Percentiles rank a stretch among this genome's conserved stretches.
Evolutionary conservation across 1,140 invertebrate genomes (phyloP).

Genomic region (Caenorhabditis inopinata): DNA sequence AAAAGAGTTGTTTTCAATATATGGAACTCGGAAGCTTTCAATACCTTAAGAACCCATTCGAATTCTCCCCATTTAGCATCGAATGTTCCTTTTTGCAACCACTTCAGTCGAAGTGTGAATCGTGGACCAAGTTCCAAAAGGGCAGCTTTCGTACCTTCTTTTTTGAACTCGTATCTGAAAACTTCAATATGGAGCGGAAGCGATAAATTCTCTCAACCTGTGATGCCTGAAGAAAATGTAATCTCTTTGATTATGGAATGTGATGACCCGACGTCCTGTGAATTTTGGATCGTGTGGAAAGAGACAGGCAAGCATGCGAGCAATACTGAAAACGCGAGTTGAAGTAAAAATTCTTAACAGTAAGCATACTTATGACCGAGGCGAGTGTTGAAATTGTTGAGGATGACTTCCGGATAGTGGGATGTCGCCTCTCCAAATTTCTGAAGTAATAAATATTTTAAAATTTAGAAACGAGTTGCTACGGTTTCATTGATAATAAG

Average conservation of each 20-base stretch:
- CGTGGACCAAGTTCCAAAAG: slow-evolving; percentile 90
- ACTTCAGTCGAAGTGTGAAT: slow-evolving; percentile 88
- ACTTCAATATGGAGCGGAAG: background rate
- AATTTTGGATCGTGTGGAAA: slow-evolving; percentile 96
- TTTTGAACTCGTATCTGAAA: slow-evolving; percentile 84
- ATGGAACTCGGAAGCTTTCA: background rate
- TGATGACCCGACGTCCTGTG: slow-evolving; percentile 84
- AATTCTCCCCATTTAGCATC: slow-evolving; percentile 93
- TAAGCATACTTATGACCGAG: slow-evolving; percentile 75
- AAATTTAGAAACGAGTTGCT: too few species aligned
- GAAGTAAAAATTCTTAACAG: background rate
- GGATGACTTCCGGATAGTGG: slow-evolving; percentile 81
- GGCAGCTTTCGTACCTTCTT: slow-evolving; percentile 77
- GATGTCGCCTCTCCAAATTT: slow-evolving; percentile 61
- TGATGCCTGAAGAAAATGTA: slow-evolving; percentile 98
- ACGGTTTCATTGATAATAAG: too few species aligned
- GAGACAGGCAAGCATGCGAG: slow-evolving; percentile 87
- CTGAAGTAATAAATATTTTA: too few species aligned
- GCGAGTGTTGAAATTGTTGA: slow-evolving; percentile 93
- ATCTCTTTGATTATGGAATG: slow-evolving; percentile 97
- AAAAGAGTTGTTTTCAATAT: slow-evolving; percentile 38
- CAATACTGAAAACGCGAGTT: slow-evolving; percentile 69
- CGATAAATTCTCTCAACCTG: slow-evolving; percentile 71
- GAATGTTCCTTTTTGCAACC: slow-evolving; percentile 92
- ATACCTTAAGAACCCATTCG: slow-evolving; percentile 89